Percentiles rank a stretch among this genome's conserved stretches.
Conservation (phyloP, 1,140 invertebrate species). For the Oncopodura yosiiana region DNA sequence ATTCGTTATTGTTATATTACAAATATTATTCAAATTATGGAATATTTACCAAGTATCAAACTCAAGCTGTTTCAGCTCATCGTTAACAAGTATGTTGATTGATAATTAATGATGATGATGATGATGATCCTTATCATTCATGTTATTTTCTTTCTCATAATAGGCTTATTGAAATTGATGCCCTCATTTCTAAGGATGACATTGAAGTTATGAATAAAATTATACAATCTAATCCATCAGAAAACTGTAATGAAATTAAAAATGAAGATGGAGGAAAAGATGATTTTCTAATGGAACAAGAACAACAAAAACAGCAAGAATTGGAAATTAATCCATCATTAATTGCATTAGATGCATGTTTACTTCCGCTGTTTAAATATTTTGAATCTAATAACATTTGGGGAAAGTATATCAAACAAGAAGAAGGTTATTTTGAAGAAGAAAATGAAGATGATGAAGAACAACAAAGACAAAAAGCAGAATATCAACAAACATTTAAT, state of each 20-base stretch:
- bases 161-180: conserved; percentile 58
- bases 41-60: conserved; percentile 52
- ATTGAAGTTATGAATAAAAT: conserved; percentile 40
- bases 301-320: background rate
- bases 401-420: background rate
- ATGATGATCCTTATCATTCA: conserved; percentile 12
- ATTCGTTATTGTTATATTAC: conserved; percentile 51
- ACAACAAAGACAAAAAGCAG: background rate
- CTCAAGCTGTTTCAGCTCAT: conserved; percentile 53
- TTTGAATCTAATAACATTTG: conserved; percentile 23
- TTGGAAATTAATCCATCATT: conserved; percentile 2
- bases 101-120: conserved; percentile 4
- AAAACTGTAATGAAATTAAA: conserved; percentile 11
- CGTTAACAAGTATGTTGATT: conserved; percentile 51
- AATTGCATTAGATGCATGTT: conserved; percentile 33
- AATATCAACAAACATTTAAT: conserved; percentile 5
- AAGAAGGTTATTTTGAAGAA: background rate
- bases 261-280: conserved; percentile 2
- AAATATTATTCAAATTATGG: conserved; percentile 52
- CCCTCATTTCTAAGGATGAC: conserved; percentile 49
- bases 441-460: background rate
- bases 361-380: conserved; percentile 16
- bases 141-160: conserved; percentile 35
- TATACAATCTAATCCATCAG: background rate
- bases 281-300: conserved; percentile 1